phyloP scores from a whole-genome alignment of 2,797 vertebrate genomes.

The Poecilia wingei region DNA sequence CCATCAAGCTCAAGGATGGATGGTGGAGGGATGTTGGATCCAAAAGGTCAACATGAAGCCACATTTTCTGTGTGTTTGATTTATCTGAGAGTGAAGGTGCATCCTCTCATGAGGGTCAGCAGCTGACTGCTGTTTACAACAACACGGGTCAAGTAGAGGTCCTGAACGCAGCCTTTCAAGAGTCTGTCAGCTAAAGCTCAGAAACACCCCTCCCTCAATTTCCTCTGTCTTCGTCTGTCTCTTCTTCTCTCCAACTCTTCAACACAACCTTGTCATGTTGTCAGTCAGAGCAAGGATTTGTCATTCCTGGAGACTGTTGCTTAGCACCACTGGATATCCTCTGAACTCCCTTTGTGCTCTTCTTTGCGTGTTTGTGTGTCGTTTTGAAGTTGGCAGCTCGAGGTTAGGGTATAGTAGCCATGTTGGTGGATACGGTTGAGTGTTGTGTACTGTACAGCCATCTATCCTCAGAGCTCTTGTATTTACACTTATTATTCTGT shows the following conservation, averaged over 20 bases:
- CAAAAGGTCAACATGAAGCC: constrained; percentile 6
- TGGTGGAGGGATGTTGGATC: constrained; percentile 6
- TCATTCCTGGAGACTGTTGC: constrained; percentile 54
- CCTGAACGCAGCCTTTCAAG: constrained; percentile 47
- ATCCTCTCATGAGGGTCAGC: constrained; percentile 35
- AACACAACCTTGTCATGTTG: constrained; percentile 57
- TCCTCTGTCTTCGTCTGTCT: constrained; percentile 41
- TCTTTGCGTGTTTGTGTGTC: constrained; percentile 23
- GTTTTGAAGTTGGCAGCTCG: constrained; percentile 30
- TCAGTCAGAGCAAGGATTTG: constrained; percentile 61
- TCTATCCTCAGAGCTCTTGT: constrained; percentile 12
- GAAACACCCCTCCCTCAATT: constrained; percentile 26
- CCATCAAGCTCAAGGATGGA: constrained; percentile 9
- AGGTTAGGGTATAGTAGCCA: constrained; percentile 18
- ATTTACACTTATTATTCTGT: constrained; percentile 22
- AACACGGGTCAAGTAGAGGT: constrained; percentile 60
- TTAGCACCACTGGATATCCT: constrained; percentile 48
- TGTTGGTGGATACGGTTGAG: not conserved
- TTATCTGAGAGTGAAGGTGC: not conserved
- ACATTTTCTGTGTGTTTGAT: constrained; percentile 39
- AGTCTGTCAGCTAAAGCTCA: constrained; percentile 42
- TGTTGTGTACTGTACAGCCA: not conserved
- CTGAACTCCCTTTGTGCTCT: constrained; percentile 29
- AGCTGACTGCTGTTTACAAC: constrained; percentile 33
- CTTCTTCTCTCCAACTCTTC: constrained; percentile 53